Evolutionary conservation across 1,140 invertebrate species (phyloP), one percentile per base, ranked within the genome.

Genomic region (Leptopilina clavipes): DNA sequence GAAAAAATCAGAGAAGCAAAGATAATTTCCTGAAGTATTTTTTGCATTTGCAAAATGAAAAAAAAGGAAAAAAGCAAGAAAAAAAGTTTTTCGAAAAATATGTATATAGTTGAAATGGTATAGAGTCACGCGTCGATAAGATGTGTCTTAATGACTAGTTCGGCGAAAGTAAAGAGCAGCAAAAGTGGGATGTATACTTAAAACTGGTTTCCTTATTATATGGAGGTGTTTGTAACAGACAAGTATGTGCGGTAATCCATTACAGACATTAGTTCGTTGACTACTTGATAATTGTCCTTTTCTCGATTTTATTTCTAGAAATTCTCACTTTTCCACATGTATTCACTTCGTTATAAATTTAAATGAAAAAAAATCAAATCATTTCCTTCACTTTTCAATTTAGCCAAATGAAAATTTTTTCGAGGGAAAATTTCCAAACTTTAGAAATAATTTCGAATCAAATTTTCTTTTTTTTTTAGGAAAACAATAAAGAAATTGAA

Each of bases 151-250:
- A 19, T 59, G 59, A 65, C 59, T 22, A 19, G 56, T 14, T 65
- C 14, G 25, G 59, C 59, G 59, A 65, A 65, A 65, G 59, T 65
- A 65, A 65, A 65, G 59, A 65, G 59, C 25, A 14, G 25, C 25
- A 65, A 54, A 59, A 19, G 59, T 65, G 59, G 25, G 59, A 65
- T 65, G 22, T 31, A 25, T 65, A 25, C 25, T 65, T 31, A 25
- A 31, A 65, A 65, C 59, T 65, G 59, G 59, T 65, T 65, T 65
- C 59, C 22, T 65, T 8, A 65, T 31, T 65, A 65, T 37, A 37
- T 65, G 22, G 22, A 65, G 59, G 59, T 37, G 59, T 25, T 31
- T 65, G 22, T 37, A 25, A 65, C 22, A 22, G 22, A n/a, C 25
- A 65, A 65, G 59, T 65, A n/a, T 65, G 25, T 65, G 22, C 22